Conservation (phyloP, 2,113 vertebrate species). For the Perca flavescens region DNA sequence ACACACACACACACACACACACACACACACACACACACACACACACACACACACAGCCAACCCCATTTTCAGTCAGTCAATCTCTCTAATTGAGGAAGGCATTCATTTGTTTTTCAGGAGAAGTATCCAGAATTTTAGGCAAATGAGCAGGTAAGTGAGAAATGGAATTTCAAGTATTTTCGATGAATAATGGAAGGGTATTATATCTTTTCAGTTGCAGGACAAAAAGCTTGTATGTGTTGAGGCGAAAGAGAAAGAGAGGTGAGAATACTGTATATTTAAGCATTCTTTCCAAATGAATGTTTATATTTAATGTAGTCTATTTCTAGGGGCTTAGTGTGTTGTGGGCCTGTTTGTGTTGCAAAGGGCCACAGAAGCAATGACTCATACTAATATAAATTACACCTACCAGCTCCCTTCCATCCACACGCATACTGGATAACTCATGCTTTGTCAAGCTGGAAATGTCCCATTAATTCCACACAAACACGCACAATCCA, state of each 20-base stretch:
- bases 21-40: too few species aligned
- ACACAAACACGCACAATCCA: constrained; percentile 74
- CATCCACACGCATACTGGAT: constrained; percentile 66
- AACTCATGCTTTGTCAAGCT: constrained; percentile 82
- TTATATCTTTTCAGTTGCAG: constrained; percentile 41
- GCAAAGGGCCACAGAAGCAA: constrained; percentile 48
- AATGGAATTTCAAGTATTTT: constrained; percentile 51
- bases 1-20: too few species aligned
- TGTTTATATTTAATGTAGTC: constrained; percentile 49
- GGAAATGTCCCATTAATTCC: constrained; percentile 83
- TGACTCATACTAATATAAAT: constrained; percentile 79
- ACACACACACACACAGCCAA: constrained; percentile 22
- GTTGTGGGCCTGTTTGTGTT: constrained; percentile 9
- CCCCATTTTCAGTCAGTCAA: constrained; percentile 22
- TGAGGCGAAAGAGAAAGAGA: neutral
- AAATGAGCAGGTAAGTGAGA: constrained; percentile 49
- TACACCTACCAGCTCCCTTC: constrained; percentile 72
- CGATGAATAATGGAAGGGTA: constrained; percentile 53
- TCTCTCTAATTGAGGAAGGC: constrained; percentile 35
- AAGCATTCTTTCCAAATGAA: constrained; percentile 47
- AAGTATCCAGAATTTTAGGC: constrained; percentile 46
- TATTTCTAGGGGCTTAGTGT: constrained; percentile 26
- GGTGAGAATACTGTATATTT: constrained; percentile 18
- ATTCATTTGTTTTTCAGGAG: constrained; percentile 40
- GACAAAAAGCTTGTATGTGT: neutral